A percentile compares a stretch with the other conserved stretches of the same genome.
phyloP scores from a whole-genome alignment of 2,113 vertebrate genomes.

The human (Homo sapiens) region GRCh38 chr6:70156001-70156500 shows the following conservation, averaged over 20 bases:
- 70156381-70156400: not conserved
- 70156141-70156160: constrained; percentile 86
- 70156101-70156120: constrained; percentile 5
- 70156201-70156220: constrained; percentile 79
- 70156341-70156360: constrained; percentile 95
- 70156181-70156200: constrained; percentile 84
- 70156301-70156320: constrained; percentile 87
- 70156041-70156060: not conserved
- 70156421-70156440: not conserved
- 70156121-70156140: constrained; percentile 90
- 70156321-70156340: constrained; percentile 91
- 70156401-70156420: not conserved
- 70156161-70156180: constrained; percentile 87
- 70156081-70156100: not conserved
- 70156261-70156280: fast-evolving
- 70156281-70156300: not conserved
- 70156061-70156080: not conserved
- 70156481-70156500: not conserved
- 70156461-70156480: not conserved
- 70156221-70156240: constrained; percentile 82
- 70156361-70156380: constrained; percentile 92
- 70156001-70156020: not conserved
- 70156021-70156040: not conserved
- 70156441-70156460: not conserved
- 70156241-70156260: too few relatives aligned